Base-by-base conservation (phyloP, 2,888 invertebrate species). In the Drosophila birchii region DNA sequence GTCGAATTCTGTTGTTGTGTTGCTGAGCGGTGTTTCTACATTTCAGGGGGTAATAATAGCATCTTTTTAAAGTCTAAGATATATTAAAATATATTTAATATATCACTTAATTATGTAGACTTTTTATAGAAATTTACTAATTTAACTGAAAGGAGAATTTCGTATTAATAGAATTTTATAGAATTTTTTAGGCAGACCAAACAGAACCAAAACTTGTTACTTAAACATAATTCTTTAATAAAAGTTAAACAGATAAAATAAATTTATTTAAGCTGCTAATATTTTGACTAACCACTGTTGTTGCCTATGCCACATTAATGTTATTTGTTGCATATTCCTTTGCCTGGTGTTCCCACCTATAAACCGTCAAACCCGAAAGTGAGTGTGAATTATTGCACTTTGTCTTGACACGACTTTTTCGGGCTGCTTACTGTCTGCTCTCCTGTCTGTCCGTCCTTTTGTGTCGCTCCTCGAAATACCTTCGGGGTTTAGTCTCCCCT, bases 371-470 rank as follows among this genome's bases (percentile, higher is more conserved):
- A 49, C 67, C 71, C 59, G 51, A 76, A 83, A 88, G 80, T 86
- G 86, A 86, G 90, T 88, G 88, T 88, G 88, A 88, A 89, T 84
- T 90, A 90, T 88, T 83, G 81, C 83, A 89, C 87, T 84, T 86
- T 84, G 85, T 61, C 72, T 69, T 49, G 71, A 89, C 89, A 84
- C 89, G 84, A 89, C 79, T 87, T 76, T 72, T 41, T 71, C 66
- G 55, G 55, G 12, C 29, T 39, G 59, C 66, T 67, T 60, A 62
- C 73, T 60, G 44, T 45, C 44, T 44, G 57, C 61, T 62, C 23
- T 26, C 45, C 45, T 44, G 45, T 26, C 45, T 9, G 45, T 23
- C 59, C 39, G 39, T 60, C 60, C 60, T 51, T 34, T 14, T 16
- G 51, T 29, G 49, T 61, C 51, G 23, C 45, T 34, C 39, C 57